phyloP scores from a whole-genome alignment of 2,797 vertebrate genomes.

The Vipera latastei region DNA sequence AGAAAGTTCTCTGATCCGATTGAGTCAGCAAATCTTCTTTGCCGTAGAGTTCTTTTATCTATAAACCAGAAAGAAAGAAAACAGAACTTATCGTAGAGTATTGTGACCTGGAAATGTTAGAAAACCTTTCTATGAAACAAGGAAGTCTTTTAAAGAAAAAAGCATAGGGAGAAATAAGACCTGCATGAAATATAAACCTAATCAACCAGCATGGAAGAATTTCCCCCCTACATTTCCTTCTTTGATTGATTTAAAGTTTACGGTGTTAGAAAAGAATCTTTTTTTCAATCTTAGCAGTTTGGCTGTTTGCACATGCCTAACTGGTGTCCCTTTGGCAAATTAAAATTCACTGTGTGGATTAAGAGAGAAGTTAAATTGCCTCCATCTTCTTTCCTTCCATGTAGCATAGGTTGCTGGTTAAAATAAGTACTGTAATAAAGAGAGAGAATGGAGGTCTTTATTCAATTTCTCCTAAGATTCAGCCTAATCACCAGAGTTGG shows the following conservation, averaged over 20 bases:
- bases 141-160: conserved; percentile 29
- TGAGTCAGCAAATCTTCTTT: conserved; percentile 61
- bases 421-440: neutral
- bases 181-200: neutral
- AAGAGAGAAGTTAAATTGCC: neutral
- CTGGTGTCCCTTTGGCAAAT: neutral
- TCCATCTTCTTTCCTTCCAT: neutral
- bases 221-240: neutral
- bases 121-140: neutral
- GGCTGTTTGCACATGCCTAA: neutral
- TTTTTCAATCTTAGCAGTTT: neutral
- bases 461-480: neutral
- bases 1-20: conserved; percentile 67
- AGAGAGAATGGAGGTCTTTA: neutral
- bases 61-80: conserved; percentile 62
- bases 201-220: neutral
- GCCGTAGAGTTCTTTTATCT: conserved; percentile 70
- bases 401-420: neutral
- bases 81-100: conserved; percentile 16
- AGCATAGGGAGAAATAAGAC: conserved; percentile 1
- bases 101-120: neutral
- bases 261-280: neutral
- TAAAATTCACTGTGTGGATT: neutral
- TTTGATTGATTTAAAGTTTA: conserved; percentile 37
- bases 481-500: neutral